Conservation (phyloP, 2,113 vertebrate species). For the Beaufortia kweichowensis region DNA sequence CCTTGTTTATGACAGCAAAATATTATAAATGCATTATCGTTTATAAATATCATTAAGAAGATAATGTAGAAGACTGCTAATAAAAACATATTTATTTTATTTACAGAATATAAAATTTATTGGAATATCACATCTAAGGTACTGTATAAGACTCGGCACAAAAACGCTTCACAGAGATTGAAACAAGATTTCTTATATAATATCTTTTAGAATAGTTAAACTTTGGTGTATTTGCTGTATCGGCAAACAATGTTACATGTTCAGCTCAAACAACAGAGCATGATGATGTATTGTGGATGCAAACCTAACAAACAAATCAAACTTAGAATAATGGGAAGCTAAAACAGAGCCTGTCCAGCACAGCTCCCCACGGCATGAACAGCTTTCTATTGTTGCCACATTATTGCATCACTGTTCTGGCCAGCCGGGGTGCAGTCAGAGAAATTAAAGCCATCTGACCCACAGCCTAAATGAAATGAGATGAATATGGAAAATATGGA, state of each 20-base stretch:
- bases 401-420: slow-evolving; percentile 51
- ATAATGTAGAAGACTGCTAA: no score
- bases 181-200: no score
- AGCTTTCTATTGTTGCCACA: slow-evolving; percentile 47
- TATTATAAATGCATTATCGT: no score
- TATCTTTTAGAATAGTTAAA: not conserved
- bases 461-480: slow-evolving; percentile 36
- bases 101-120: no score
- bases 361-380: slow-evolving; percentile 7
- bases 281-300: not conserved
- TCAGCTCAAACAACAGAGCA: not conserved
- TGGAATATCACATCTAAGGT: no score
- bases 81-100: no score
- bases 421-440: slow-evolving; percentile 38
- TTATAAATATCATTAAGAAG: no score
- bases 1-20: no score
- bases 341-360: slow-evolving; percentile 35
- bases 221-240: not conserved
- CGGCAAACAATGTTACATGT: no score
- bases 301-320: slow-evolving; percentile 38
- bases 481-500: slow-evolving; percentile 35
- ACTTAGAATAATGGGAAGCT: slow-evolving; percentile 20
- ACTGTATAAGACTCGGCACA: no score
- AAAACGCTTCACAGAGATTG: no score
- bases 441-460: slow-evolving; percentile 49